A percentile compares a stretch with the other conserved stretches of the same genome.
These are phyloP conservation scores for Pygoscelis antarcticus DNA, from an alignment of 2,113 vertebrate species.

Conservation along the genomic window DNA sequence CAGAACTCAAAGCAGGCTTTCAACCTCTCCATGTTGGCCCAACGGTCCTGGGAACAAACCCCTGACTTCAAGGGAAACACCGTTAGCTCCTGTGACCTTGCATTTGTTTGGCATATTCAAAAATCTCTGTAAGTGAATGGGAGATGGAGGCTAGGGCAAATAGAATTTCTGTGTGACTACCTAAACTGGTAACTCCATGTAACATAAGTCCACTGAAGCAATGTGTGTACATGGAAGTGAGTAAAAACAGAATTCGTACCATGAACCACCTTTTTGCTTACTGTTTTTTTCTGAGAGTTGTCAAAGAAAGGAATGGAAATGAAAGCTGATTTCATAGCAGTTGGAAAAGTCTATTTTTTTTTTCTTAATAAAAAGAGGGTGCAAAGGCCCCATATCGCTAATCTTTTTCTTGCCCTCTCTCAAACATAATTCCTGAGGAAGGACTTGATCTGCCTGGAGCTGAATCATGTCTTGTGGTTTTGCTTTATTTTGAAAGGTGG, in stretches of 20 bases:
- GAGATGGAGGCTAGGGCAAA: background rate
- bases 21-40: background rate
- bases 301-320: background rate
- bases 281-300: background rate
- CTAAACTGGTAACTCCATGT: background rate
- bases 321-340: background rate
- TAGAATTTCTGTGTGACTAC: background rate
- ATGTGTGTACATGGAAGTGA: background rate
- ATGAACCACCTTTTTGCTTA: background rate
- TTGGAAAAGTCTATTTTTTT: background rate
- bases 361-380: background rate
- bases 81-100: background rate
- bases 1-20: background rate
- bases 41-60: background rate
- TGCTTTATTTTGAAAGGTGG: background rate
- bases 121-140: background rate
- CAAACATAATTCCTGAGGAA: background rate
- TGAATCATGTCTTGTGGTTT: background rate
- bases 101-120: background rate
- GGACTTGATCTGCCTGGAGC: background rate
- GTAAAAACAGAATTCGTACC: background rate
- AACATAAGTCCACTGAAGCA: background rate
- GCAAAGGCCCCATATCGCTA: fast-evolving
- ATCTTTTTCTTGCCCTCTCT: background rate
- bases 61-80: background rate